Evolutionary conservation across 2,797 vertebrate genomes (phyloP).

Genomic region (Lateolabrax maculatus): DNA sequence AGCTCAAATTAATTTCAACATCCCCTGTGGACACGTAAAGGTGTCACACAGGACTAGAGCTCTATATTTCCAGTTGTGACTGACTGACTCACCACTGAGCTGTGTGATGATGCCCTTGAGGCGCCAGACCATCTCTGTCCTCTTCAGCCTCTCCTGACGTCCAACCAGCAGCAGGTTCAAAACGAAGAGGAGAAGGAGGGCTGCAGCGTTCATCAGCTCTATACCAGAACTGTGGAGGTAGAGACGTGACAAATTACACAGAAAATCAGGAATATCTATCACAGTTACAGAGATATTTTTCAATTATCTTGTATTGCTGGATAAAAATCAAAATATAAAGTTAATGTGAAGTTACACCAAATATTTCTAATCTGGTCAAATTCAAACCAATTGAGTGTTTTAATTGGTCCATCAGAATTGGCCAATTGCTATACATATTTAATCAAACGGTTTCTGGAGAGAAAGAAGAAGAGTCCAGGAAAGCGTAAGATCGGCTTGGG

Average conservation of each 20-base stretch:
- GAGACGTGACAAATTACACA: neutral
- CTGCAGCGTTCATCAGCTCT: constrained; percentile 92
- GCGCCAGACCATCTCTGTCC: constrained; percentile 92
- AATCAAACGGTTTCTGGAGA: neutral
- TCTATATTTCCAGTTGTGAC: neutral
- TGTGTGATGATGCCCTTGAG: constrained; percentile 91
- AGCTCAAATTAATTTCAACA: too few relatives aligned
- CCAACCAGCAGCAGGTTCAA: constrained; percentile 92
- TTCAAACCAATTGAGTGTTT: neutral
- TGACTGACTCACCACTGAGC: constrained; percentile 88
- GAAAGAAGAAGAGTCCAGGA: neutral
- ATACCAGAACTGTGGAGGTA: constrained; percentile 88
- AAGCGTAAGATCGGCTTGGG: neutral
- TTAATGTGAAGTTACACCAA: neutral
- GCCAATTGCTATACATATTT: neutral
- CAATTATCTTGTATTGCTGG: neutral
- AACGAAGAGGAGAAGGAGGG: constrained; percentile 92
- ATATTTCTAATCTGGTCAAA: neutral
- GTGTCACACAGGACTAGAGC: too few relatives aligned
- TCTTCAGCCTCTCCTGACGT: constrained; percentile 92
- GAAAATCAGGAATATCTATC: neutral
- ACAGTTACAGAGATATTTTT: neutral
- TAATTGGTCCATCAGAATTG: neutral
- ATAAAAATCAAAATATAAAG: too few relatives aligned
- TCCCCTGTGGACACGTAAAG: too few relatives aligned